Evolutionary conservation across 2,888 invertebrate species (phyloP), one percentile per base, ranked within the genome.

Genomic region (Heliconius sara): DNA sequence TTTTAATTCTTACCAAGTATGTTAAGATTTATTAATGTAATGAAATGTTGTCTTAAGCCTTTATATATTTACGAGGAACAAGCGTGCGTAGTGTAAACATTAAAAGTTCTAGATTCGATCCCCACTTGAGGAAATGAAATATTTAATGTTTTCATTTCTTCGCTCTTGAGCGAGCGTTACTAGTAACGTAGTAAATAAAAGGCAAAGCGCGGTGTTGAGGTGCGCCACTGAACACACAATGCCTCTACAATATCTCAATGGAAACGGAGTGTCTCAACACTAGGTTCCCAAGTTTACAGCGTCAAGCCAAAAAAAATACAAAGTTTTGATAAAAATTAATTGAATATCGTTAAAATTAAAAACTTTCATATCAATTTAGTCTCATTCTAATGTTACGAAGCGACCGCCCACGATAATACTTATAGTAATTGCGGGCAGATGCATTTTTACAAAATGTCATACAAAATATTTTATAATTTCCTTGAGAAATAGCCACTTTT

Each of bases 371-470:
- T 70, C 6, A 70, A 47, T 70, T 25, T 47, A 6, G 43, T 27
- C 19, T 5, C 25, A 47, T 79, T 47, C 68, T 75, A 79, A 79
- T 68, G 30, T 70, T 25, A 19, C 30, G 13, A 27, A 68, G 22
- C 47, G 80, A 80, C 80, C 80, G 57, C 75, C 65, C 77, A 75
- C 60, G 63, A 68, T 78, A 72, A 43, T 47, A 75, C 76, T 30
- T 63, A 68, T 72, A 75, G 16, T 75, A 72, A 79, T 79, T 73
- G 63, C 57, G 22, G 47, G 77, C 77, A 77, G 80, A 80, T 80
- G 80, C 30, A 22, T 66, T 47, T 30, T 39, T 60, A 25, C 68
- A 16, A 73, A 78, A 78, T 73, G 78, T 67, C 78, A 78, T n/a
- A 39, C 27, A 73, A 73, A 79, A 47, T 63, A 60, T 67, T 70